These are phyloP conservation scores for Gorsachius goisagi DNA, from an alignment of 2,113 vertebrate genomes.

Conservation along the genomic window DNA sequence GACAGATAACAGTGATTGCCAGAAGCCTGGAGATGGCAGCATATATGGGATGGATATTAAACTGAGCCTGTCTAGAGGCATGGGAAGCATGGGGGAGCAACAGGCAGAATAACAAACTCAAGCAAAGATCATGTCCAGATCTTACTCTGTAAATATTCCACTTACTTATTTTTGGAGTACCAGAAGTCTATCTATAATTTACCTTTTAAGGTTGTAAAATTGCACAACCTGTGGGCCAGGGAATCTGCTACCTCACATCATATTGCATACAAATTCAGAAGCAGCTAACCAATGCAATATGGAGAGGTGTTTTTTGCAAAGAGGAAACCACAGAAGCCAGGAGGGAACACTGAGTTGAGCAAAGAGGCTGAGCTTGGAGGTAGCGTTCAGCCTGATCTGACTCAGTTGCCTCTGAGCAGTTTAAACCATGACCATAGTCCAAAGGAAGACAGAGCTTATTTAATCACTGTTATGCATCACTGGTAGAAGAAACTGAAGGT, in stretches of 20 bases:
- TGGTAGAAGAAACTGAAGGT: neutral
- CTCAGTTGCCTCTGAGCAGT: neutral
- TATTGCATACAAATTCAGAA: neutral
- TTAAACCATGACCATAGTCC: neutral
- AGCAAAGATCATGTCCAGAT: neutral
- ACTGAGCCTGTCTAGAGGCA: neutral
- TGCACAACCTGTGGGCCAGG: neutral
- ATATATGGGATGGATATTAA: conserved; percentile 16
- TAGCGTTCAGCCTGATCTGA: neutral
- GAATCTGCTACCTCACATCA: neutral
- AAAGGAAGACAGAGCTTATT: conserved; percentile 2
- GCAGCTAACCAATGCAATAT: conserved; percentile 4
- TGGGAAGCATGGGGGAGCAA: neutral
- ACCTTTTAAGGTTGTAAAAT: neutral
- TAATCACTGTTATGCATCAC: neutral
- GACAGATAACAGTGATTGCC: neutral
- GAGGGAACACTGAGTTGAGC: neutral
- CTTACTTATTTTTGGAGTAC: neutral
- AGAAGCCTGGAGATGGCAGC: conserved; percentile 19
- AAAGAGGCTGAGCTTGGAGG: neutral
- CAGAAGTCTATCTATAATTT: conserved; percentile 6
- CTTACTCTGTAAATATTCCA: conserved; percentile 16
- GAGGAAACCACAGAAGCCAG: conserved; percentile 22
- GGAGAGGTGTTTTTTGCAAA: neutral
- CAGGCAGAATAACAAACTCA: neutral